These are phyloP conservation scores for Centroberyx gerrardi DNA, from an alignment of 2,797 vertebrate species.

Conservation along the genomic window DNA sequence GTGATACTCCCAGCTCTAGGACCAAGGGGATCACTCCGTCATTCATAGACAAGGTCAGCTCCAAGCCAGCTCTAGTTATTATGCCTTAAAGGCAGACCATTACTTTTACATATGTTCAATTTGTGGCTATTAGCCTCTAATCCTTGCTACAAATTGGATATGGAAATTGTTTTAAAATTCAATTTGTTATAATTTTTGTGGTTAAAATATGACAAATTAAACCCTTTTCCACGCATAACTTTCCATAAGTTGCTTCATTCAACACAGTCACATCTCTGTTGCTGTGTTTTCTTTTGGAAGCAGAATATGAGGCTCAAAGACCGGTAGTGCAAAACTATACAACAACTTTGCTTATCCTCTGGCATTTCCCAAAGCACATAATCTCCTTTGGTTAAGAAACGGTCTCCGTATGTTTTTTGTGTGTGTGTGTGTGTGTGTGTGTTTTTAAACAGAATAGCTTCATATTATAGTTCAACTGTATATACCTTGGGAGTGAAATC, in stretches of 20 bases:
- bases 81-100: conserved; percentile 41
- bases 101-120: conserved; percentile 34
- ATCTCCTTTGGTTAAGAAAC: conserved; percentile 70
- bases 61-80: conserved; percentile 48
- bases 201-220: background rate
- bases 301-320: conserved; percentile 41
- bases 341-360: conserved; percentile 46
- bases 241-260: background rate
- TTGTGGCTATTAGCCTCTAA: conserved; percentile 12
- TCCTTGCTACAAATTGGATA: background rate
- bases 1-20: conserved; percentile 49
- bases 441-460: conserved; percentile 29
- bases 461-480: background rate
- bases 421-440: background rate
- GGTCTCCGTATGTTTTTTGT: background rate
- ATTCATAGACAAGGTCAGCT: conserved; percentile 54
- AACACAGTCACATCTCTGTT: background rate
- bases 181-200: background rate
- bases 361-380: conserved; percentile 72
- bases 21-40: conserved; percentile 46
- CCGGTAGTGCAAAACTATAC: conserved; percentile 45
- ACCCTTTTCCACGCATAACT: background rate
- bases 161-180: background rate
- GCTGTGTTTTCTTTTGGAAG: conserved; percentile 31
- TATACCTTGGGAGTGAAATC: background rate